Evolutionary conservation across 2,113 vertebrate genomes (phyloP).

Genomic region (Benthochromis sp.): DNA sequence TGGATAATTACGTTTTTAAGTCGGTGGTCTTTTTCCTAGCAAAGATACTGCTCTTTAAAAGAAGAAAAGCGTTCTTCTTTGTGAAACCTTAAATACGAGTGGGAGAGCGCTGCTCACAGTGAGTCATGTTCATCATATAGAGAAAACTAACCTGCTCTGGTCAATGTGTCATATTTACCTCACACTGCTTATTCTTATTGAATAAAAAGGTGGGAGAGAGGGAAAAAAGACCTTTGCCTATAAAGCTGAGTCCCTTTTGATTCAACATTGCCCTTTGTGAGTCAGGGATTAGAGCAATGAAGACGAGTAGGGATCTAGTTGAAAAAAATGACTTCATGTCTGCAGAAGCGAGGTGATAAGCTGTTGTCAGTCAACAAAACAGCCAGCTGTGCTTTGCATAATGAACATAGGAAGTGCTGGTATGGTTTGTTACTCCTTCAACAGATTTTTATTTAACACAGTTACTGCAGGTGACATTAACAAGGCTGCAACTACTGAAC

Average conservation of each 20-base stretch:
- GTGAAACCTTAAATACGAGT: not conserved
- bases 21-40: not conserved
- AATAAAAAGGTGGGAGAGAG: not conserved
- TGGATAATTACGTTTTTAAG: not conserved
- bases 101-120: not conserved
- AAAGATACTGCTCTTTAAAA: not conserved
- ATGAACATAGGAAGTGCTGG: not conserved
- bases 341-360: not conserved
- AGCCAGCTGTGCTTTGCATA: not conserved
- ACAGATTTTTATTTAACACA: not conserved
- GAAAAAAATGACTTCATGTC: not conserved
- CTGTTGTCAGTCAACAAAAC: not conserved
- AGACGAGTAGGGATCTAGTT: slow-evolving; percentile 12
- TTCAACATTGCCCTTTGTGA: slow-evolving; percentile 26
- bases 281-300: slow-evolving; percentile 43
- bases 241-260: not conserved
- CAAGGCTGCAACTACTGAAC: not conserved
- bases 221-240: not conserved
- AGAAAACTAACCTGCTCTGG: not conserved
- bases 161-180: not conserved
- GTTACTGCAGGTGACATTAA: not conserved
- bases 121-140: not conserved
- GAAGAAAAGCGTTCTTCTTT: not conserved
- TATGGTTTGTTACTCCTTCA: not conserved
- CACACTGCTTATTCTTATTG: not conserved